Evolutionary conservation across 2,113 vertebrate species (phyloP).

Genomic region (Dromiciops gliroides): DNA sequence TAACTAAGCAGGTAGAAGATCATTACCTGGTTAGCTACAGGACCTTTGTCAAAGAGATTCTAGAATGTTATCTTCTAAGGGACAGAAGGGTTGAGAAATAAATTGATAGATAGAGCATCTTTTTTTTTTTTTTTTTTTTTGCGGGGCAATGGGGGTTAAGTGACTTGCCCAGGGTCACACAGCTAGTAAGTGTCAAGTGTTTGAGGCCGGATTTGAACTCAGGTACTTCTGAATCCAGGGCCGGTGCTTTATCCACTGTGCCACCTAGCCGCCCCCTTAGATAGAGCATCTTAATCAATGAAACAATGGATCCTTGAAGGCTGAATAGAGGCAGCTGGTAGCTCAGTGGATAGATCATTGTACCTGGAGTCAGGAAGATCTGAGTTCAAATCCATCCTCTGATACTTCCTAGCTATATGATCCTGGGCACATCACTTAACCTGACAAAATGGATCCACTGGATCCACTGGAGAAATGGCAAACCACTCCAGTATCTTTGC

Average conservation of each 20-base stretch:
- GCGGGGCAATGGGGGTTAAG: no score
- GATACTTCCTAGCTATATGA: background rate
- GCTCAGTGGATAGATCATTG: background rate
- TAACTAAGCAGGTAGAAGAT: background rate
- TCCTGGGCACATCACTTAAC: background rate
- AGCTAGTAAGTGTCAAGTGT: no score
- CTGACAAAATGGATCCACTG: background rate
- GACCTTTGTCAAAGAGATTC: background rate
- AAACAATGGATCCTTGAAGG: background rate
- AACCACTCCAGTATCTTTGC: background rate
- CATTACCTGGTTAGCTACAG: background rate
- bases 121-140: no score
- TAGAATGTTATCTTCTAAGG: background rate
- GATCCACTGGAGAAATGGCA: background rate
- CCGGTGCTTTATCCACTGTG: no score
- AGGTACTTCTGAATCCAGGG: no score
- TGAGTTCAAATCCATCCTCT: background rate
- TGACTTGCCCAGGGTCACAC: no score
- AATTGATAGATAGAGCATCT: background rate
- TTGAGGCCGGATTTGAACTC: no score
- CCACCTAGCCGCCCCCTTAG: no score
- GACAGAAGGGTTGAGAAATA: background rate
- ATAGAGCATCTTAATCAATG: background rate
- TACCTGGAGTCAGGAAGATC: no score
- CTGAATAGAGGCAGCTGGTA: background rate